Conservation (phyloP, 2,797 vertebrate species). For the Sternarchorhynchus goeldii region DNA sequence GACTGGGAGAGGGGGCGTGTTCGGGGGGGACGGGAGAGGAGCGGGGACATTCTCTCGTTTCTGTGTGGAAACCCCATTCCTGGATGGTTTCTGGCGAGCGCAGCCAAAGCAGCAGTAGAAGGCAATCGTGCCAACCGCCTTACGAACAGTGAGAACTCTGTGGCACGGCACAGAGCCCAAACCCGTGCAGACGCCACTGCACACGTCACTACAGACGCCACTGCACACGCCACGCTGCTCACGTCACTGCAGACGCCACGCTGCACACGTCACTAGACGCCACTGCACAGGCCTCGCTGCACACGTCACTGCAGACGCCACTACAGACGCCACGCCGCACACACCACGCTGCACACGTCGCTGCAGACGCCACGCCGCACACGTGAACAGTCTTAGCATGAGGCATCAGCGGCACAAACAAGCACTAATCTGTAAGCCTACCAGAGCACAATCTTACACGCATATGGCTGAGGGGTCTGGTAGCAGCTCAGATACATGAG, state of each 20-base stretch:
- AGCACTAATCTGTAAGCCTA: conserved; percentile 2
- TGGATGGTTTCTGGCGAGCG: conserved; percentile 20
- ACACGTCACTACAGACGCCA: conserved; percentile 9
- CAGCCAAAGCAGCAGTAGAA: conserved; percentile 11
- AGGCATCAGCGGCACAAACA: not conserved
- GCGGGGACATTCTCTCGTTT: conserved; percentile 18
- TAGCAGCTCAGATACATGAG: not conserved
- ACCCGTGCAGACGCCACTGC: conserved; percentile 9
- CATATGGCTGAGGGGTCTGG: conserved; percentile 6
- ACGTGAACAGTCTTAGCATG: conserved; percentile 16
- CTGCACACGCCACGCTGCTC: not conserved
- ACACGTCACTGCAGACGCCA: not conserved
- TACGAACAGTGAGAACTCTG: conserved; percentile 31
- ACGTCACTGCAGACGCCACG: not conserved
- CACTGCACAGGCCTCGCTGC: not conserved
- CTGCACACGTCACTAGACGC: conserved; percentile 4
- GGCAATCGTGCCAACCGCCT: conserved; percentile 17
- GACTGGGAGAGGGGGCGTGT: not conserved
- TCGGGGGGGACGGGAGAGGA: conserved; percentile 35
- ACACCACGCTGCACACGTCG: conserved; percentile 3
- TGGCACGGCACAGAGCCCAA: conserved; percentile 11
- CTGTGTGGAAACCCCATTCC: conserved; percentile 44
- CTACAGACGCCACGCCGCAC: conserved; percentile 21
- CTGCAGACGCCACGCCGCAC: not conserved
- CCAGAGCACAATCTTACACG: not conserved